Evolutionary conservation across 2,888 invertebrate species (phyloP).

Genomic region (Himalopsyche anomala): DNA sequence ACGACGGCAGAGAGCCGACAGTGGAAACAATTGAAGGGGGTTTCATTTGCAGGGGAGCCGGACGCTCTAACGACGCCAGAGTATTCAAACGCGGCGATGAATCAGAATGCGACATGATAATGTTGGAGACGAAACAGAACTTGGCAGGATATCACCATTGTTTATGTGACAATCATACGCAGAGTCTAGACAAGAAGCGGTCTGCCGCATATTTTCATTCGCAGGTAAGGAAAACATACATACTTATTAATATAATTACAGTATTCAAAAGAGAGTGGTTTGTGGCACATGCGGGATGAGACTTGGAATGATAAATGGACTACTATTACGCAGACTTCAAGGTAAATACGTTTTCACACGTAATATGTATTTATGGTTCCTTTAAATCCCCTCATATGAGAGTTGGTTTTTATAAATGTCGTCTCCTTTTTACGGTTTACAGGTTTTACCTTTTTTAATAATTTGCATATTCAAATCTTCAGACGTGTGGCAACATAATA

Average conservation of each 20-base stretch:
- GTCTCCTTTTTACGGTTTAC: background rate
- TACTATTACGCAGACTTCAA: constrained; percentile 28
- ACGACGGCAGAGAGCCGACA: constrained; percentile 70
- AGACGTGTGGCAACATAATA: background rate
- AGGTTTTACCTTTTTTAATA: background rate
- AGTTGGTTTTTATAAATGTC: background rate
- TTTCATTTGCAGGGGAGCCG: constrained; percentile 70
- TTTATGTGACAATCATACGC: constrained; percentile 66
- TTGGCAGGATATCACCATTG: constrained; percentile 64
- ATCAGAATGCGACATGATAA: constrained; percentile 72
- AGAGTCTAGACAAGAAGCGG: constrained; percentile 70
- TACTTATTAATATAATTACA: constrained; percentile 9
- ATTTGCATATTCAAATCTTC: constrained; percentile 41
- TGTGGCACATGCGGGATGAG: constrained; percentile 2
- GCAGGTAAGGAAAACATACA: constrained; percentile 70
- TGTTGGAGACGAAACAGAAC: constrained; percentile 69
- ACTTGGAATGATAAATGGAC: background rate
- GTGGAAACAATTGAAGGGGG: constrained; percentile 69
- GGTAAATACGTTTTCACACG: constrained; percentile 22
- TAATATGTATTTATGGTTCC: constrained; percentile 27
- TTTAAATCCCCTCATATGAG: constrained; percentile 34
- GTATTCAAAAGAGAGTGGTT: constrained; percentile 1
- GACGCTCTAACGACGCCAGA: constrained; percentile 51
- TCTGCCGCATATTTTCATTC: constrained; percentile 74
- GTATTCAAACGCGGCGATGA: constrained; percentile 67